Evolutionary conservation across 1,140 invertebrate genomes (phyloP).

Genomic region (Cherax destructor): DNA sequence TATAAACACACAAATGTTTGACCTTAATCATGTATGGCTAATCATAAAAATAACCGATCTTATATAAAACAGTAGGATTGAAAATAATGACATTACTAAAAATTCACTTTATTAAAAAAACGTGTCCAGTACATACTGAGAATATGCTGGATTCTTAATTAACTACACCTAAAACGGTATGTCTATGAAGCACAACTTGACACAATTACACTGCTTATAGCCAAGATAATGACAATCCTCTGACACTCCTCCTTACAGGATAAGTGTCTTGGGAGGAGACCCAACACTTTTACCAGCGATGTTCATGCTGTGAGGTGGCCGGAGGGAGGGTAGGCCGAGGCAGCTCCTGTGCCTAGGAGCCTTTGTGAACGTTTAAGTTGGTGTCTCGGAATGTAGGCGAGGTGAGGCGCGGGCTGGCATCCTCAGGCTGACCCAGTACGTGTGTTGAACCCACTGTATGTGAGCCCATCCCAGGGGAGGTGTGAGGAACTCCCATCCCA

Average conservation of each 20-base stretch:
- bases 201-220: neutral
- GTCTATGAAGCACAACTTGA: neutral
- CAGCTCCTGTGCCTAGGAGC: constrained; percentile 1
- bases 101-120: constrained; percentile 16
- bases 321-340: neutral
- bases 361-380: constrained; percentile 12
- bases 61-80: neutral
- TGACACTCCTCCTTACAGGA: neutral
- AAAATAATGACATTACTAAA: neutral
- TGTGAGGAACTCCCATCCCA: neutral
- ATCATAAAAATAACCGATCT: no score
- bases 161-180: neutral
- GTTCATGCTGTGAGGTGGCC: neutral
- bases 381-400: constrained; percentile 42
- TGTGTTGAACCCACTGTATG: neutral
- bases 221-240: neutral
- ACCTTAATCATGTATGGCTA: no score
- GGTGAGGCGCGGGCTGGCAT: constrained; percentile 19
- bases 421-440: neutral
- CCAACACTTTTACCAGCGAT: neutral
- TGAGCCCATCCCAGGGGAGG: neutral
- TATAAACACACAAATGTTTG: no score
- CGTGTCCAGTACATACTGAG: neutral
- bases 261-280: neutral
- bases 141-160: neutral